Conservation (phyloP, 92 coral and sea anemone genomes). For the Porites cylindrica region DNA sequence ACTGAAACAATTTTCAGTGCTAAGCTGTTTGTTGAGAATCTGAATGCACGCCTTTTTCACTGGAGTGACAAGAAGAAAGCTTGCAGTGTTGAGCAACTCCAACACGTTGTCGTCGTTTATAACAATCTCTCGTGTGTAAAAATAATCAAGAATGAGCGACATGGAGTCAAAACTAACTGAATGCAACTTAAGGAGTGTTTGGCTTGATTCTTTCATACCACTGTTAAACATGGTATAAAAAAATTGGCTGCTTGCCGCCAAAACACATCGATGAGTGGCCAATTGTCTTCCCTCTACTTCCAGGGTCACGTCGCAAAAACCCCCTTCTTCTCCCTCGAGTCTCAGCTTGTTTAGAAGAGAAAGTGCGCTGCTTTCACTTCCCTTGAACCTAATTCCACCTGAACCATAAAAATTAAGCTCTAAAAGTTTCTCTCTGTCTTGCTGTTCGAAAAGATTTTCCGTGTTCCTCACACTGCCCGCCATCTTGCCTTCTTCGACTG, state of each 20-base stretch:
- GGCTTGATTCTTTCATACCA: conserved; percentile 83
- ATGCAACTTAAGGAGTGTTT: conserved; percentile 56
- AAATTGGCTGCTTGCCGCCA: conserved; percentile 90
- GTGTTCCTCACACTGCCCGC: conserved; percentile 52
- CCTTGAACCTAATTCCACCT: conserved; percentile 72
- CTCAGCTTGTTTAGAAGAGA: conserved; percentile 70
- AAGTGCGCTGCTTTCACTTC: conserved; percentile 54
- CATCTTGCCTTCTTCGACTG: conserved; percentile 22
- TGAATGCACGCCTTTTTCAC: conserved; percentile 78
- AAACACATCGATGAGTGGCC: conserved; percentile 80
- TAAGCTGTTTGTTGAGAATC: conserved; percentile 56
- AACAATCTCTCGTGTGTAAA: conserved; percentile 77
- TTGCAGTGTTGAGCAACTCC: conserved; percentile 78
- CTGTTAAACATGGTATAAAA: conserved; percentile 86
- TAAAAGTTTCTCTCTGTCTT: conserved; percentile 69
- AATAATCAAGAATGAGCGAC: conserved; percentile 79
- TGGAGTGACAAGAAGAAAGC: conserved; percentile 73
- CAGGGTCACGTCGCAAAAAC: conserved; percentile 86
- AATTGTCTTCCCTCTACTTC: conserved; percentile 76
- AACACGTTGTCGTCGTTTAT: conserved; percentile 64
- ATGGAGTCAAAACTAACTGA: conserved; percentile 63
- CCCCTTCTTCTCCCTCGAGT: conserved; percentile 75
- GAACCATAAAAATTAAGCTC: conserved; percentile 34
- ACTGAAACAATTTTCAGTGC: conserved; percentile 73
- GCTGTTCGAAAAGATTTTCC: conserved; percentile 57